These are phyloP conservation scores for Anagyrus pseudococci DNA, from an alignment of 2,888 invertebrate genomes.

Conservation along the genomic window DNA sequence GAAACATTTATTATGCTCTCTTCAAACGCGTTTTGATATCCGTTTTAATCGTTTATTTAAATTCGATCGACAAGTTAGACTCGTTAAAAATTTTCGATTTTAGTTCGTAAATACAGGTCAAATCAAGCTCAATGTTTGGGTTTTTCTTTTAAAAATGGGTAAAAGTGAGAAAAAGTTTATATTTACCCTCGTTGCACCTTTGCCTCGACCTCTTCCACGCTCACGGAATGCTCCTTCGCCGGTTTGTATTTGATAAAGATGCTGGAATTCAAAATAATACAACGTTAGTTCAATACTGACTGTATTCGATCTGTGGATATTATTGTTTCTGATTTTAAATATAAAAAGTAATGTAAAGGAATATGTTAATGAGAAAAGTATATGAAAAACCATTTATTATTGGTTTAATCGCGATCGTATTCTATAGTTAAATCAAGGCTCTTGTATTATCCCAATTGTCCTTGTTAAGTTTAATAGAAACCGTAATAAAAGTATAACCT, in stretches of 20 bases:
- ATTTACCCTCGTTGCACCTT: conserved; percentile 60
- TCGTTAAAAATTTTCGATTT: too few species aligned
- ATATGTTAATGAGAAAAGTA: conserved; percentile 29
- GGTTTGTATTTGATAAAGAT: conserved; percentile 59
- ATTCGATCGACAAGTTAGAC: too few species aligned
- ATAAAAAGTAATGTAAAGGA: too few species aligned
- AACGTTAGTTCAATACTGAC: conserved; percentile 14
- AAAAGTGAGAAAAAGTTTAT: conserved; percentile 16
- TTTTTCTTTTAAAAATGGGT: neutral
- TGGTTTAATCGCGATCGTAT: conserved; percentile 47
- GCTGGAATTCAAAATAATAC: conserved; percentile 50
- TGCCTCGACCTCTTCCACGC: conserved; percentile 59
- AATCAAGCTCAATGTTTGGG: too few species aligned
- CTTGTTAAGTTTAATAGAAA: conserved; percentile 57
- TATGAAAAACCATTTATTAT: conserved; percentile 26
- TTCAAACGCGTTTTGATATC: too few species aligned
- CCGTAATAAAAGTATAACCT: conserved; percentile 52
- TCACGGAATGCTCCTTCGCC: conserved; percentile 59
- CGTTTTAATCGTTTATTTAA: too few species aligned
- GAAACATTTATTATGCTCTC: too few species aligned
- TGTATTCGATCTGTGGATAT: too few species aligned
- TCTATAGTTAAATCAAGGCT: conserved; percentile 55
- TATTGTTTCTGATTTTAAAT: too few species aligned
- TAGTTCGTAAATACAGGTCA: too few species aligned
- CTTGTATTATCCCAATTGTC: conserved; percentile 54